Evolutionary conservation across 2,888 invertebrate genomes (phyloP).

Genomic region (Tenthredo amoena): DNA sequence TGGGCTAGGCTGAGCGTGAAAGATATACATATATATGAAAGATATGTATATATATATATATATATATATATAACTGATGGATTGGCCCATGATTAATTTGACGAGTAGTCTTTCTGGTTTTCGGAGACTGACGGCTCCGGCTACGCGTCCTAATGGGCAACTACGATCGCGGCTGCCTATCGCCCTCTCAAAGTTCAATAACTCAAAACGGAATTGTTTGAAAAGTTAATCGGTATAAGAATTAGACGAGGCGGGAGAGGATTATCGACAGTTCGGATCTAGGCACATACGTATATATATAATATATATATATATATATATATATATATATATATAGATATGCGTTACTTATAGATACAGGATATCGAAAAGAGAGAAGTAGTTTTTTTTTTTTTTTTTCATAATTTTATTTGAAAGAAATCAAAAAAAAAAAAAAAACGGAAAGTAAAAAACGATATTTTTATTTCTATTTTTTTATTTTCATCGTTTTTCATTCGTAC

Average conservation of each 20-base stretch:
- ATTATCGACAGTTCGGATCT: conserved; percentile 48
- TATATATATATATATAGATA: not conserved
- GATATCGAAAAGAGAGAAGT: not conserved
- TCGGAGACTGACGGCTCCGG: conserved; percentile 68
- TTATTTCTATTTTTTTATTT: too few relatives aligned
- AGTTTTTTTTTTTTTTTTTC: not conserved
- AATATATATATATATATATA: too few relatives aligned
- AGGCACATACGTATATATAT: not conserved
- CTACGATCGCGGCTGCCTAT: conserved; percentile 53
- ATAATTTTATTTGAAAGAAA: too few relatives aligned
- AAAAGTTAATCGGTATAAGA: conserved; percentile 68
- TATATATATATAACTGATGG: conserved; percentile 71
- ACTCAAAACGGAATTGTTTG: conserved; percentile 62
- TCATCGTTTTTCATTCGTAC: too few relatives aligned
- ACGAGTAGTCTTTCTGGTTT: conserved; percentile 79
- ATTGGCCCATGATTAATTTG: conserved; percentile 79
- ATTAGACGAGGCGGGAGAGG: conserved; percentile 52
- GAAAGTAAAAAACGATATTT: too few relatives aligned
- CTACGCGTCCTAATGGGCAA: conserved; percentile 70
- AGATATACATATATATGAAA: conserved; percentile 17
- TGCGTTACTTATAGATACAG: not conserved
- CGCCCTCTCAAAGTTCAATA: conserved; percentile 50
- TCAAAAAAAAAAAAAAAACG: too few relatives aligned
- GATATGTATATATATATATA: conserved; percentile 54
- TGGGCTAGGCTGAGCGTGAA: conserved; percentile 28